Evolutionary conservation across 2,797 vertebrate species (phyloP).

Genomic region (Silurus lanzhouensis): DNA sequence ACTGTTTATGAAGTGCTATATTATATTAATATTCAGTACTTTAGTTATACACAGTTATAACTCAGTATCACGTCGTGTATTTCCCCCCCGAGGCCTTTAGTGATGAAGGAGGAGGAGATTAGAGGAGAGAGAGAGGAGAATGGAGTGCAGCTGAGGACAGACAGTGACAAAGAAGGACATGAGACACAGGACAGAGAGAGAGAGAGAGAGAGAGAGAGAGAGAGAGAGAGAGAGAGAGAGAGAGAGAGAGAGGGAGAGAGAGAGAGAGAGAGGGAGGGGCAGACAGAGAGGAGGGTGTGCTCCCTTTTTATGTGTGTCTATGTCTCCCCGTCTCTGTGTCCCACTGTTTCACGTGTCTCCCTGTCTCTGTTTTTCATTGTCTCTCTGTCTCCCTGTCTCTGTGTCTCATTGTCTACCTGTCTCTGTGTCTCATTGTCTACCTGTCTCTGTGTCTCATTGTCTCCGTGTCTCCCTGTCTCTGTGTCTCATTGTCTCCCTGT

Average conservation of each 20-base stretch:
- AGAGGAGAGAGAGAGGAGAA: neutral
- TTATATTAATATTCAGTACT: no score
- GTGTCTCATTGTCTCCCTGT: neutral
- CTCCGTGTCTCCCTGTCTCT: neutral
- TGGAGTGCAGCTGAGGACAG: conserved; percentile 1
- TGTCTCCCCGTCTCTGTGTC: neutral
- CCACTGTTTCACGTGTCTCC: no score
- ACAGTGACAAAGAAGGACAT: neutral
- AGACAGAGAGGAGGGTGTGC: neutral
- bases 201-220: neutral
- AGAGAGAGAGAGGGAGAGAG: neutral
- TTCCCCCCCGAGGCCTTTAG: neutral
- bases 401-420: neutral
- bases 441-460: neutral
- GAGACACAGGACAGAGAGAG: no score
- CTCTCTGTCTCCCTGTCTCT: neutral
- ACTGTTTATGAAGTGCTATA: neutral
- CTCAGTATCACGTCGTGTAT: no score
- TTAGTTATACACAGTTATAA: neutral
- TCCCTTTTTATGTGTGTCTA: neutral
- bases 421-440: neutral
- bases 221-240: no score
- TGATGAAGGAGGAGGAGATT: neutral
- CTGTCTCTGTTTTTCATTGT: neutral
- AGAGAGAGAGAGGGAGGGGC: conserved; percentile 48